phyloP scores from a whole-genome alignment of 2,797 vertebrate species.

The Picus viridis region DNA sequence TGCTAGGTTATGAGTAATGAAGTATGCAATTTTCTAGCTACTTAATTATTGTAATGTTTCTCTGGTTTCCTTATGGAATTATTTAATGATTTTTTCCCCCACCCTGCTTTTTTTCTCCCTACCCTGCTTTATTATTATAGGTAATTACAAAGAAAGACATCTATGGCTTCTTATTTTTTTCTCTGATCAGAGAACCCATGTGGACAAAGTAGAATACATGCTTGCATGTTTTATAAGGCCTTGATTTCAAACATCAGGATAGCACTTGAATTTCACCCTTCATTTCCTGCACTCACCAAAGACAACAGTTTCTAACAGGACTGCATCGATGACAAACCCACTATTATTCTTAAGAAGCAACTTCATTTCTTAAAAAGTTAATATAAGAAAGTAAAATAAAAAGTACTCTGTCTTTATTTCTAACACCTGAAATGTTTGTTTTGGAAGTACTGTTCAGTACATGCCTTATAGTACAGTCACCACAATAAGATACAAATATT shows the following conservation, averaged over 20 bases:
- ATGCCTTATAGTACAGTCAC: neutral
- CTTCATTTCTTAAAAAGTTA: neutral
- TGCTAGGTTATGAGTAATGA: slow-evolving; percentile 4
- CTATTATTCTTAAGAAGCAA: neutral
- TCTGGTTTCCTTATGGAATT: neutral
- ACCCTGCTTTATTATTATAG: neutral
- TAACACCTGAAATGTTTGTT: neutral
- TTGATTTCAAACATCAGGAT: neutral
- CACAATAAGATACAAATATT: neutral
- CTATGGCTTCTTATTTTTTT: neutral
- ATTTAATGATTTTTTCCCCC: neutral
- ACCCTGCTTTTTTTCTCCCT: neutral
- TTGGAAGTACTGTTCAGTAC: neutral
- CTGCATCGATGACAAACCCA: neutral
- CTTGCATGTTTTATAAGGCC: neutral
- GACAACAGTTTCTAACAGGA: neutral
- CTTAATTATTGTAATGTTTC: neutral
- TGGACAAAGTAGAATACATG: neutral
- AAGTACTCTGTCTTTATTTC: neutral
- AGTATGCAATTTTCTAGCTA: slow-evolving; percentile 4
- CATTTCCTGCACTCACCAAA: neutral
- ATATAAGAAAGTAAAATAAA: neutral
- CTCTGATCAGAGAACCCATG: neutral
- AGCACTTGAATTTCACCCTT: neutral
- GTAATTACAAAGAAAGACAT: neutral